Percentiles rank a stretch among this genome's conserved stretches.
These are phyloP conservation scores for Apistogramma diplotaenia DNA, from an alignment of 2,113 vertebrate species.

Conservation along the genomic window DNA sequence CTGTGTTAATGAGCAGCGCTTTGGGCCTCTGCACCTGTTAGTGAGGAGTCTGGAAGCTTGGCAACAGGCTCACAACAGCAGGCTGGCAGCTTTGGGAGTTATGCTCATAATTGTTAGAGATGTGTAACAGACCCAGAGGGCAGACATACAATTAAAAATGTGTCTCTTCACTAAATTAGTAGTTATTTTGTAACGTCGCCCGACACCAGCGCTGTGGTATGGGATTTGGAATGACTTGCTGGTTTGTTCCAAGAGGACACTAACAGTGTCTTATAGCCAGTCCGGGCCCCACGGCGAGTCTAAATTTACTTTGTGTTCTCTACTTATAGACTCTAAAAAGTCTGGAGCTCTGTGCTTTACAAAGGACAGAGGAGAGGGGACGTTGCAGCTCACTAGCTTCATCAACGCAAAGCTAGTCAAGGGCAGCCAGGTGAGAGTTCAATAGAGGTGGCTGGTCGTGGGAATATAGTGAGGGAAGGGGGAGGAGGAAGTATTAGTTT, in stretches of 20 bases:
- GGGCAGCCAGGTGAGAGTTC: conserved; percentile 45
- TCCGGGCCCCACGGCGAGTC: conserved; percentile 25
- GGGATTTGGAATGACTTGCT: background rate
- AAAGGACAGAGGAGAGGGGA: conserved; percentile 45
- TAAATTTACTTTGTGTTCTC: conserved; percentile 18
- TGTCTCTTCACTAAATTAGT: background rate
- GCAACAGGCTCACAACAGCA: conserved; percentile 14
- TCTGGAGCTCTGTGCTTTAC: conserved; percentile 19
- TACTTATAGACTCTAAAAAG: conserved; percentile 20
- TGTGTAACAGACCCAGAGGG: background rate
- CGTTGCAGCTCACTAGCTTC: conserved; percentile 34
- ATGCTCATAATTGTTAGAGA: background rate
- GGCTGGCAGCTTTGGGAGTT: conserved; percentile 21
- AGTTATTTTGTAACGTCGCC: background rate
- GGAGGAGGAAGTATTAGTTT: background rate
- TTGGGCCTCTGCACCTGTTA: conserved; percentile 59
- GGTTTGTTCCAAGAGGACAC: background rate
- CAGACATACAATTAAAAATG: background rate
- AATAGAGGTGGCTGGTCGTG: conserved; percentile 11
- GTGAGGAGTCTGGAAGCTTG: background rate
- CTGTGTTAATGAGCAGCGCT: conserved; percentile 56
- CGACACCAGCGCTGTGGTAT: background rate
- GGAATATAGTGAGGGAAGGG: background rate
- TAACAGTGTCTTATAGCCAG: conserved; percentile 5
- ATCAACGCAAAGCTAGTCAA: conserved; percentile 22